A percentile compares a stretch with the other conserved stretches of the same genome.
Conservation (phyloP, 2,797 vertebrate genomes). For the Oreochromis grahami region DNA sequence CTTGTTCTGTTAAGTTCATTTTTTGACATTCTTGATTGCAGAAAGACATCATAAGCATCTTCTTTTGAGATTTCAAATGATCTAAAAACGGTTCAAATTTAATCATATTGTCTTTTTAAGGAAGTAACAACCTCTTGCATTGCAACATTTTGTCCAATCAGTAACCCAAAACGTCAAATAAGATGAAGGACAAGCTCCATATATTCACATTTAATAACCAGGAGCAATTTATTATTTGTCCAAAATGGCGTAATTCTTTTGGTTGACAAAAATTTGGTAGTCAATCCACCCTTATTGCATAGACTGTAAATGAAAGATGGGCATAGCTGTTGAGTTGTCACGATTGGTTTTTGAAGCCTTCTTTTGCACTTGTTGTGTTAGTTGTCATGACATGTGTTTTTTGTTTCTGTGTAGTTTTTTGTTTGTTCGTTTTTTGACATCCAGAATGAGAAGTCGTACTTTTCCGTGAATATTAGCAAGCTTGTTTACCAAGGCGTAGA, state of each 20-base stretch:
- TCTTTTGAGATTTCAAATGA: background rate
- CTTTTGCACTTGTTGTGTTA: background rate
- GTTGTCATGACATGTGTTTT: background rate
- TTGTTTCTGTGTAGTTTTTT: background rate
- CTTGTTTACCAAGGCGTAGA: background rate
- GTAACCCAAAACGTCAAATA: background rate
- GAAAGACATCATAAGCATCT: background rate
- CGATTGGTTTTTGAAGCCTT: too few relatives aligned
- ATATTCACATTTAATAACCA: rapidly evolving
- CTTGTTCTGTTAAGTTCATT: background rate
- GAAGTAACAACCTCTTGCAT: background rate
- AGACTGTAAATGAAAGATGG: background rate
- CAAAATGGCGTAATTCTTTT: background rate
- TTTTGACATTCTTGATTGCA: background rate
- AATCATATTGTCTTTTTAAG: background rate
- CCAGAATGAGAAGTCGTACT: background rate
- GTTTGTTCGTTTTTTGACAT: background rate
- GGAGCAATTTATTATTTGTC: background rate
- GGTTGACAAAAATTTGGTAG: background rate
- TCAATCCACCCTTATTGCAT: rapidly evolving
- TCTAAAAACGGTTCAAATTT: background rate
- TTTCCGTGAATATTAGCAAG: background rate
- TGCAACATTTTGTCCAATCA: background rate
- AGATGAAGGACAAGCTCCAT: background rate
- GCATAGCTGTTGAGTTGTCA: background rate